Percentiles rank a stretch among this genome's conserved stretches.
Evolutionary conservation across 2,113 vertebrate genomes (phyloP).

Genomic region (Rhipidura dahli): DNA sequence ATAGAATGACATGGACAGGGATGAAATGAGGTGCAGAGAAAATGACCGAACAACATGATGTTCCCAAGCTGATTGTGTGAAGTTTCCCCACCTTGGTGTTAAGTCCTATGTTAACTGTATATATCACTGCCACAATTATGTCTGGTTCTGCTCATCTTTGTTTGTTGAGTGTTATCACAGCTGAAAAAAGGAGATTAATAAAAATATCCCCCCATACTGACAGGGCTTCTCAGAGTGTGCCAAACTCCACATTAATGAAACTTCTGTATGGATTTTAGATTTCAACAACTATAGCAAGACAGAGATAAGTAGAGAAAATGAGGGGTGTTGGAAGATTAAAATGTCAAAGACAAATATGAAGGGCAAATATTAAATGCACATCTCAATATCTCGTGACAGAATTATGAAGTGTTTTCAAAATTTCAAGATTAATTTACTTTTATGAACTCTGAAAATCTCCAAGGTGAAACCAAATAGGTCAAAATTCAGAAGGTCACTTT

Average conservation of each 20-base stretch:
- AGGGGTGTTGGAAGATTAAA: not conserved
- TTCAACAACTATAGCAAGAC: not conserved
- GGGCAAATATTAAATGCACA: not conserved
- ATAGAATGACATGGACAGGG: not conserved
- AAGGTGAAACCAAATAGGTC: not conserved
- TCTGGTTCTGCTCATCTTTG: not conserved
- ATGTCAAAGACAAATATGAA: not conserved
- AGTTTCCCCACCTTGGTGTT: conserved; percentile 3
- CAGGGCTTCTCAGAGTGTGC: not conserved
- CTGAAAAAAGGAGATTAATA: not conserved
- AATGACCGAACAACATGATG: not conserved
- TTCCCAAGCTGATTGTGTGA: conserved; percentile 1
- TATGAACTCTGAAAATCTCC: not conserved
- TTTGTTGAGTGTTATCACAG: conserved; percentile 14
- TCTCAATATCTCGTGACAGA: not conserved
- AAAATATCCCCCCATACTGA: not conserved
- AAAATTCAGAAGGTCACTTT: not conserved
- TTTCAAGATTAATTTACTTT: not conserved
- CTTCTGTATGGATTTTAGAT: not conserved
- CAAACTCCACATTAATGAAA: not conserved
- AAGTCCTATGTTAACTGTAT: not conserved
- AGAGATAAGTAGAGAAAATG: not conserved
- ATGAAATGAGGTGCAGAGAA: not conserved
- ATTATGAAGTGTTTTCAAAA: not conserved
- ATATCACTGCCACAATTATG: conserved; percentile 3